Percentiles rank a stretch among this genome's conserved stretches.
These are phyloP conservation scores for Philantomba maxwellii DNA, from an alignment of 2,113 vertebrate species.

Conservation along the genomic window DNA sequence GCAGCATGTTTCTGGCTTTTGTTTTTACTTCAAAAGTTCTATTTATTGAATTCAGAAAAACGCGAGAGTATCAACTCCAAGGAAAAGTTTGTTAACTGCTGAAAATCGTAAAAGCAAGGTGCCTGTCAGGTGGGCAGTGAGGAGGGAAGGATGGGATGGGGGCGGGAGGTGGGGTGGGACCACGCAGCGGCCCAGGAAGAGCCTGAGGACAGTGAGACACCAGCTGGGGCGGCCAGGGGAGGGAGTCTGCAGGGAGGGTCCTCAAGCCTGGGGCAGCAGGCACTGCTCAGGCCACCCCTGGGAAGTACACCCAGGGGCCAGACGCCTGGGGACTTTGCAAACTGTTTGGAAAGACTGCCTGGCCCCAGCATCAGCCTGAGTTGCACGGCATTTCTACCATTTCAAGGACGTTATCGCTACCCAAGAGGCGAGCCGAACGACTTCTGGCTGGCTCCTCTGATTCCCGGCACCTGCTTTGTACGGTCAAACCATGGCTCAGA, in stretches of 20 bases:
- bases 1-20: background rate
- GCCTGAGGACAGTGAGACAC: background rate
- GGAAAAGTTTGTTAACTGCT: background rate
- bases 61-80: background rate
- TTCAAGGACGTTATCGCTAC: background rate
- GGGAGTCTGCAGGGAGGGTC: background rate
- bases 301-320: background rate
- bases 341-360: background rate
- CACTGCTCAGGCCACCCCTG: background rate
- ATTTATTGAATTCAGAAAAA: background rate
- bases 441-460: background rate
- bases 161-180: background rate
- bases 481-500: background rate
- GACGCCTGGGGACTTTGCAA: background rate
- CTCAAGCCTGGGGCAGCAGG: background rate
- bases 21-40: background rate
- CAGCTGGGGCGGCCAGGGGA: background rate
- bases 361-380: background rate
- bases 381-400: accelerated
- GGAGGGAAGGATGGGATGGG: background rate
- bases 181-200: background rate
- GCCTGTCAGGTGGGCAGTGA: background rate
- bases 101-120: background rate
- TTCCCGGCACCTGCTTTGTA: accelerated
- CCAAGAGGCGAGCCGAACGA: background rate